Evolutionary conservation across 2,797 vertebrate species (phyloP).

Genomic region (Tadarida brasiliensis): DNA sequence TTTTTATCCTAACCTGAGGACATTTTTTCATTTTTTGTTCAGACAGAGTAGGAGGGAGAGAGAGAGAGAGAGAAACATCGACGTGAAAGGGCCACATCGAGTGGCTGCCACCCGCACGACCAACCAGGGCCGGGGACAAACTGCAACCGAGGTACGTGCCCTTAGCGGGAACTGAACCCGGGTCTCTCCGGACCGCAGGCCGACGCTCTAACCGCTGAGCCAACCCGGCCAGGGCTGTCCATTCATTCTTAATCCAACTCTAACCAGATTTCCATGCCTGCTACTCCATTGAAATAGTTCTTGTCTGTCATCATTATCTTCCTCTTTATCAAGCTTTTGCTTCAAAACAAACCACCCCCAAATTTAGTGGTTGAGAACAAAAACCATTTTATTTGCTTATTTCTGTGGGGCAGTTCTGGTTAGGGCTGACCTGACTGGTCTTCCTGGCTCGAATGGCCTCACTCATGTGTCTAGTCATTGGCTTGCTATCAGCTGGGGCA

Average conservation of each 20-base stretch:
- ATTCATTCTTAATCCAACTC: not conserved
- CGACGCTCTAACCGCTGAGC: no score
- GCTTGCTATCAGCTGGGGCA: not conserved
- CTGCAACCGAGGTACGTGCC: no score
- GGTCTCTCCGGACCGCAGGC: no score
- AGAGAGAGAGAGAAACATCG: no score
- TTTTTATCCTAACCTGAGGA: no score
- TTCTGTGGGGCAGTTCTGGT: not conserved
- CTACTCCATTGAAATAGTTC: not conserved
- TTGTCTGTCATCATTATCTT: not conserved
- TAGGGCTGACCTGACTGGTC: not conserved
- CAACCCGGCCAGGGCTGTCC: not conserved
- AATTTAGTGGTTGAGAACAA: conserved; percentile 13
- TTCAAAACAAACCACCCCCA: not conserved
- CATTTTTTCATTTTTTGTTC: no score
- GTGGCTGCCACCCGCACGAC: no score
- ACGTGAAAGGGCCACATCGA: no score
- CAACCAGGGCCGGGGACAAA: no score
- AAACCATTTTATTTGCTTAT: conserved; percentile 12
- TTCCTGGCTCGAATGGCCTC: not conserved
- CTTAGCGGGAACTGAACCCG: no score
- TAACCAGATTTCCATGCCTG: not conserved
- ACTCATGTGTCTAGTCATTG: not conserved
- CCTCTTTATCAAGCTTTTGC: not conserved
- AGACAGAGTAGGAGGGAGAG: no score